These are phyloP conservation scores for Thalassophryne amazonica DNA, from an alignment of 2,797 vertebrate genomes.

Conservation along the genomic window DNA sequence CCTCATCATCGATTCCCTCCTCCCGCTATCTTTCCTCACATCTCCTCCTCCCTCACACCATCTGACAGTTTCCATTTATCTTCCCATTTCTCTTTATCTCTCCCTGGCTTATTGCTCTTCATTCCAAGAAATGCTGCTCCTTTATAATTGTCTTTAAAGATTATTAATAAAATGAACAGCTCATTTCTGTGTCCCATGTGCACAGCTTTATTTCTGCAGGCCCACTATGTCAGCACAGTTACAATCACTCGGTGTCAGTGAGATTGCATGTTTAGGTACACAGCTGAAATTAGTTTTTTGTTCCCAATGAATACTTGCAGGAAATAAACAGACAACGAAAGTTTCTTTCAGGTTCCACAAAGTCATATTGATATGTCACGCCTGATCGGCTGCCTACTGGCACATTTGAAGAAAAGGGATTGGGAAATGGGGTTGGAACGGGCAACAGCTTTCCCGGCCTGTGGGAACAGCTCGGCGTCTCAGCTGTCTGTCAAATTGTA, in stretches of 20 bases:
- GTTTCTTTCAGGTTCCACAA: slow-evolving; percentile 33
- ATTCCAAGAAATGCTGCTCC: slow-evolving; percentile 32
- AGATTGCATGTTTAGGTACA: not conserved
- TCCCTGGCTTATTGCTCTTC: slow-evolving; percentile 39
- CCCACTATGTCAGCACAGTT: not conserved
- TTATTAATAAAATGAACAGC: not conserved
- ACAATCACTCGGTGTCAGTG: not conserved
- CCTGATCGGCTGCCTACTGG: slow-evolving; percentile 37
- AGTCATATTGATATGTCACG: slow-evolving; percentile 46
- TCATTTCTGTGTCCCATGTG: too few relatives aligned
- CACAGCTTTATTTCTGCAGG: not conserved
- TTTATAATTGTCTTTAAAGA: slow-evolving; percentile 29
- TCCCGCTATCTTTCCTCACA: slow-evolving; percentile 44
- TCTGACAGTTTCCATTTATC: slow-evolving; percentile 72
- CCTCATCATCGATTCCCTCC: slow-evolving; percentile 60
- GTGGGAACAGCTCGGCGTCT: slow-evolving; percentile 31
- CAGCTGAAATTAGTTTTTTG: not conserved
- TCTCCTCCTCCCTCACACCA: slow-evolving; percentile 68
- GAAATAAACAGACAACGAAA: slow-evolving; percentile 7
- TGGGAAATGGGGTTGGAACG: slow-evolving; percentile 8
- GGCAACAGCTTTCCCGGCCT: slow-evolving; percentile 20
- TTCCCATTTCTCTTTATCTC: slow-evolving; percentile 54
- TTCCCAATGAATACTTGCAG: slow-evolving; percentile 1
- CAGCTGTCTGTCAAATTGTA: slow-evolving; percentile 51
- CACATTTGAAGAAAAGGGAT: slow-evolving; percentile 16